A percentile compares a stretch with the other conserved stretches of the same genome.
phyloP scores from a whole-genome alignment of 2,888 invertebrate genomes.

The Cantharis flavilabris region DNA sequence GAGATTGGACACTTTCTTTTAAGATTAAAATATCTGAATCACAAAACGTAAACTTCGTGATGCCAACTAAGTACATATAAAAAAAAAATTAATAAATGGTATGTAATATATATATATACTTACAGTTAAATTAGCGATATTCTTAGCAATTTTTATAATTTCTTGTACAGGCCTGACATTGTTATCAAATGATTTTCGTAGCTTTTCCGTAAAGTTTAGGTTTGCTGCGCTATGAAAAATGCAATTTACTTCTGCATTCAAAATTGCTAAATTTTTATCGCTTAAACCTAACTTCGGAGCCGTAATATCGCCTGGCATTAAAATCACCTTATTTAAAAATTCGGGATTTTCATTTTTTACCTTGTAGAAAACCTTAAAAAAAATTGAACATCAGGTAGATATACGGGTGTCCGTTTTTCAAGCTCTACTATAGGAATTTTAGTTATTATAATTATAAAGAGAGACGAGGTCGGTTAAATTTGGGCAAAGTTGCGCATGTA shows the following conservation, averaged over 20 bases:
- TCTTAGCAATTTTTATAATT: conserved; percentile 52
- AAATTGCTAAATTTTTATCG: conserved; percentile 53
- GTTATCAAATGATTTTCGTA: conserved; percentile 56
- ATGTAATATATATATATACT: conserved; percentile 12
- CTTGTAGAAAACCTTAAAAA: conserved; percentile 58
- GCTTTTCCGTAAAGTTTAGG: conserved; percentile 59
- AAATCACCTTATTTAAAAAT: conserved; percentile 55
- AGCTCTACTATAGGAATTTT: no score
- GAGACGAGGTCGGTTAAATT: no score
- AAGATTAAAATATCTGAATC: no score
- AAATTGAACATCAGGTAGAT: no score
- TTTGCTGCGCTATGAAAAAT: conserved; percentile 60
- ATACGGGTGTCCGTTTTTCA: no score
- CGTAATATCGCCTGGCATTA: conserved; percentile 59
- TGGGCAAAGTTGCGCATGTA: no score
- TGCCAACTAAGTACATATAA: no score
- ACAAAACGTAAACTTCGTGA: no score
- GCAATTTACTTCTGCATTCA: conserved; percentile 55
- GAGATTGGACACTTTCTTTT: no score
- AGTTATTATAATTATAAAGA: no score
- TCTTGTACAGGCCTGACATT: conserved; percentile 60
- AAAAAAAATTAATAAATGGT: no score
- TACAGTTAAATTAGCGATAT: conserved; percentile 65
- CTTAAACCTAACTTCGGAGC: conserved; percentile 57
- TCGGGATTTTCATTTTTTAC: conserved; percentile 56